phyloP scores from a whole-genome alignment of 2,797 vertebrate species.

The Malacoraja senta region DNA sequence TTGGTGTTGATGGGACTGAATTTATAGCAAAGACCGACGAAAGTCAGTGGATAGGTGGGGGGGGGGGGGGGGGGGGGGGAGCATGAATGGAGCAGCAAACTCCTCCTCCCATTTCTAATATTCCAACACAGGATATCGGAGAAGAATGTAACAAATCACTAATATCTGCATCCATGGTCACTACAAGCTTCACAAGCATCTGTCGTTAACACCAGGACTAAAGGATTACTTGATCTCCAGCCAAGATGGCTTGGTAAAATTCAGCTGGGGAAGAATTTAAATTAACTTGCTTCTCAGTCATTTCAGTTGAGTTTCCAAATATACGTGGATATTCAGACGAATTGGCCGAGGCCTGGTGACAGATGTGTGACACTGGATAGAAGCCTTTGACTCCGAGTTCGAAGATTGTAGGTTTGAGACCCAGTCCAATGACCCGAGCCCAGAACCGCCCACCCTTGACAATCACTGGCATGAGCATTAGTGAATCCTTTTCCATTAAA shows the following conservation, averaged over 20 bases:
- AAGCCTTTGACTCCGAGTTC: not conserved
- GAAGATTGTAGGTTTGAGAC: not conserved
- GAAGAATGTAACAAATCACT: not conserved
- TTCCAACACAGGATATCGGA: not conserved
- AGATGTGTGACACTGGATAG: not conserved
- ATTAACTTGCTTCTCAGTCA: not conserved
- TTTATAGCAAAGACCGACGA: too few species aligned
- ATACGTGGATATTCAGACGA: not conserved
- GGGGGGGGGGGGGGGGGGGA: too few species aligned
- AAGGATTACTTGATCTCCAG: too few species aligned
- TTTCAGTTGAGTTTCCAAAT: not conserved
- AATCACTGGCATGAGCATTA: too few species aligned
- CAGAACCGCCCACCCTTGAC: too few species aligned
- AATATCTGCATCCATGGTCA: not conserved
- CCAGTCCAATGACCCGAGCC: not conserved
- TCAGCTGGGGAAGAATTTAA: not conserved
- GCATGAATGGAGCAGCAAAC: too few species aligned
- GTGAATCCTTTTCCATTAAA: too few species aligned
- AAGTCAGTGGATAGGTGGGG: too few species aligned
- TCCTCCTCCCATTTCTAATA: too few species aligned
- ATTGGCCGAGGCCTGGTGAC: not conserved
- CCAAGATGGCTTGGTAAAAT: not conserved
- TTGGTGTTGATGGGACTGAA: too few species aligned
- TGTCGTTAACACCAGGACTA: not conserved
- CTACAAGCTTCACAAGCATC: too few species aligned